Evolutionary conservation across 2,113 vertebrate species (phyloP).

Genomic region (Heptranchias perlo): DNA sequence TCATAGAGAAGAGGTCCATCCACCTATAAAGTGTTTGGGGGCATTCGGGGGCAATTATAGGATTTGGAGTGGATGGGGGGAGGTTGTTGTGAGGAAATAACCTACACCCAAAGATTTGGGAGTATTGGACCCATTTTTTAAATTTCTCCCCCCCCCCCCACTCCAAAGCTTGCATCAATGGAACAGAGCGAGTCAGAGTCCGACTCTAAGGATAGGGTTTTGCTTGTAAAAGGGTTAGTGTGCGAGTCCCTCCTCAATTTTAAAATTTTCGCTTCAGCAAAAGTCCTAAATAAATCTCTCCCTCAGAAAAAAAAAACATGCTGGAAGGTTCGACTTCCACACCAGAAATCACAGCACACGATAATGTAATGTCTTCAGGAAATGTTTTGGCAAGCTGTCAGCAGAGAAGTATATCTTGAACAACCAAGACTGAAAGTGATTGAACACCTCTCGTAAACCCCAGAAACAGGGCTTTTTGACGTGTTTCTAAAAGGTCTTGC

Average conservation of each 20-base stretch:
- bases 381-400: conserved; percentile 33
- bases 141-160: no score
- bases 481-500: not conserved
- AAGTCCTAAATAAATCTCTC: not conserved
- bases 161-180: no score
- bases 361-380: conserved; percentile 13
- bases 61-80: not conserved
- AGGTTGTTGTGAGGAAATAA: not conserved
- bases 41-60: not conserved
- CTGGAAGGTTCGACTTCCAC: not conserved
- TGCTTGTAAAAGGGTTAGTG: not conserved
- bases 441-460: not conserved
- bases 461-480: not conserved
- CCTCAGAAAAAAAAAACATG: not conserved
- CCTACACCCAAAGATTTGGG: not conserved
- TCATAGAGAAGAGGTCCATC: not conserved
- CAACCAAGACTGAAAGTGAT: conserved; percentile 1
- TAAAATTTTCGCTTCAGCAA: not conserved
- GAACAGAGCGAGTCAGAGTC: no score
- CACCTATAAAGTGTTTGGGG: not conserved
- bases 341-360: not conserved
- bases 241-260: not conserved
- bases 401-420: conserved; percentile 14
- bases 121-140: not conserved
- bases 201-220: not conserved